Evolutionary conservation across 1,140 invertebrate species (phyloP).

Genomic region (Drosophila parabipectinata): DNA sequence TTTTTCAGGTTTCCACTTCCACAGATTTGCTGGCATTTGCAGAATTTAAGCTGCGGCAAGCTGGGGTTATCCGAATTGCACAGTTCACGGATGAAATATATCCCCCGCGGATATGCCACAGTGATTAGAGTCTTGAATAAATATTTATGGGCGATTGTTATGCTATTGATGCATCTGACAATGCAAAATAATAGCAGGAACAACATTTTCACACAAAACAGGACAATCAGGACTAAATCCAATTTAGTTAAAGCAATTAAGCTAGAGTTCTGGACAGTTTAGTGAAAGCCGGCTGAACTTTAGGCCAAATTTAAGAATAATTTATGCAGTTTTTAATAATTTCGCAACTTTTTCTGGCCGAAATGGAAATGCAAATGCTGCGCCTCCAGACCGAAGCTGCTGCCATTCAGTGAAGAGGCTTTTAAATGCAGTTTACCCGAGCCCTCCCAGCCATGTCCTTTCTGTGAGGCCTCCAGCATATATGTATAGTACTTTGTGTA

Average conservation of each 20-base stretch:
- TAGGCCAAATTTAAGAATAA: constrained; percentile 1
- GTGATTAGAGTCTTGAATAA: constrained; percentile 11
- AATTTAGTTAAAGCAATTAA: background rate
- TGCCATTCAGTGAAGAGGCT: constrained; percentile 25
- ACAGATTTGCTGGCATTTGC: constrained; percentile 49
- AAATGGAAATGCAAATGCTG: constrained; percentile 42
- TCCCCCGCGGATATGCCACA: background rate
- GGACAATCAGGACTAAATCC: background rate
- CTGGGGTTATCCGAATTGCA: constrained; percentile 2
- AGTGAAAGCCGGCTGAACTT: background rate
- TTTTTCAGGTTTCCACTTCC: background rate
- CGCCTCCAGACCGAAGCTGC: constrained; percentile 7
- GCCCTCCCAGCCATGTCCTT: background rate
- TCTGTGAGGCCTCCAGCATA: constrained; percentile 15
- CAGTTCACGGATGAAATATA: background rate
- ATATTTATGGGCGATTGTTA: constrained; percentile 46
- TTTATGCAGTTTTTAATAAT: constrained; percentile 5
- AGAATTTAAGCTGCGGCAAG: constrained; percentile 39
- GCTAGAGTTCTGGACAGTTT: background rate
- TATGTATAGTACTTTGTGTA: constrained; percentile 1
- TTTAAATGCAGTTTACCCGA: constrained; percentile 56
- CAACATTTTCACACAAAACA: background rate
- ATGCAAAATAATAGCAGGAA: background rate
- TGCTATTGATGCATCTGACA: constrained; percentile 27
- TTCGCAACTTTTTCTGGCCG: constrained; percentile 15